Evolutionary conservation across 2,113 vertebrate genomes (phyloP).

Genomic region (Lates calcarifer): DNA sequence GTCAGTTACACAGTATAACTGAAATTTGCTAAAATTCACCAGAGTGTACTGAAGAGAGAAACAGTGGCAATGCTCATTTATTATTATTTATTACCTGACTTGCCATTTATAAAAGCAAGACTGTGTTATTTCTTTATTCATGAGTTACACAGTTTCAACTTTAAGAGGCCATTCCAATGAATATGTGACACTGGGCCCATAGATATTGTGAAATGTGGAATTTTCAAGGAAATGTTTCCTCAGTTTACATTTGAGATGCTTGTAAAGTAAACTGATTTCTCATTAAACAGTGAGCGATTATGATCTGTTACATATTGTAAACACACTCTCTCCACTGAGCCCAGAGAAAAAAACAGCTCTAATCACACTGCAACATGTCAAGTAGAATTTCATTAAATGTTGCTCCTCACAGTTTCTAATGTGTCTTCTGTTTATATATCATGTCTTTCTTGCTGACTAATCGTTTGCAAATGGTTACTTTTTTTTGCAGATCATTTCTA

Average conservation of each 20-base stretch:
- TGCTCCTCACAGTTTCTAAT: not conserved
- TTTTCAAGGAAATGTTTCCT: slow-evolving; percentile 12
- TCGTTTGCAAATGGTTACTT: not conserved
- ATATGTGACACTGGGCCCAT: not conserved
- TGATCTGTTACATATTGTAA: slow-evolving; percentile 1
- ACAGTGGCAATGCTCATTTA: no score
- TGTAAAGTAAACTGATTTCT: not conserved
- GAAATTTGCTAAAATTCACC: no score
- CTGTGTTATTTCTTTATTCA: no score
- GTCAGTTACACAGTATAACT: no score
- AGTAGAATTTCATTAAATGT: not conserved
- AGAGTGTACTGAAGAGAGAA: no score
- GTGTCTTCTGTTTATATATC: not conserved
- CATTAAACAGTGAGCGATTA: not conserved
- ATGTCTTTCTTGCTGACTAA: not conserved
- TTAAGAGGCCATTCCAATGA: not conserved
- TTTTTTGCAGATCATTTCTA: not conserved
- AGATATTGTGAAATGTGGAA: not conserved
- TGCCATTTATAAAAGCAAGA: no score
- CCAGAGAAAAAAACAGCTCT: not conserved
- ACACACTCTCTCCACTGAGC: not conserved
- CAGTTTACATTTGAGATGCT: not conserved
- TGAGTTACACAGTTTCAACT: no score
- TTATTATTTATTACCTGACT: no score
- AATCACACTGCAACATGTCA: accelerated